phyloP scores from a whole-genome alignment of 2,888 invertebrate species.

The Cheilosia urbana region DNA sequence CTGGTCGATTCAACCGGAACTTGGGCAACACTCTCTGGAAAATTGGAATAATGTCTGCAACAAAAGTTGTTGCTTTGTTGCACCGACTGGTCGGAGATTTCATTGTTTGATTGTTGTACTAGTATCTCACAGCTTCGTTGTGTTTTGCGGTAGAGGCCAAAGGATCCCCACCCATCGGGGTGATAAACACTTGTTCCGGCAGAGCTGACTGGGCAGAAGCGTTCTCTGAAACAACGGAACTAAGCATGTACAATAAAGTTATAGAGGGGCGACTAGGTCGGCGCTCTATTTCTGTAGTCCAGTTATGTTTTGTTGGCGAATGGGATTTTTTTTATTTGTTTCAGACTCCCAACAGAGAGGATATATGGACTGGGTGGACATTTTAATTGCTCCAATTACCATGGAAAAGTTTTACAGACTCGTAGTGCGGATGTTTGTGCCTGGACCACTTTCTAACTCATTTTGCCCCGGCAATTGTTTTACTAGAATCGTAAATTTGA shows the following conservation, averaged over 20 bases:
- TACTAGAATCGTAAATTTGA: constrained; percentile 47
- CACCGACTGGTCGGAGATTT: constrained; percentile 14
- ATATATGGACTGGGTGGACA: constrained; percentile 1
- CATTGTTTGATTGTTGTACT: constrained; percentile 32
- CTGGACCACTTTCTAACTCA: constrained; percentile 54
- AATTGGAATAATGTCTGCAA: constrained; percentile 37
- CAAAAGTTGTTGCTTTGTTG: constrained; percentile 42
- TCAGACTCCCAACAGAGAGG: neutral
- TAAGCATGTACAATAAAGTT: constrained; percentile 47
- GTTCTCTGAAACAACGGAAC: constrained; percentile 42
- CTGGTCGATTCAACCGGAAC: constrained; percentile 30
- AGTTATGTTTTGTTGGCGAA: constrained; percentile 14
- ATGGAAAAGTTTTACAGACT: constrained; percentile 50
- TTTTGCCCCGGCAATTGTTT: constrained; percentile 61
- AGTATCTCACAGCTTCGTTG: constrained; percentile 4
- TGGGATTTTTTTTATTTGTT: neutral
- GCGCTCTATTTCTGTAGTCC: constrained; percentile 21
- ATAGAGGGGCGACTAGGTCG: neutral
- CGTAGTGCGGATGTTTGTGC: constrained; percentile 32
- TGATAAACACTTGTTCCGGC: constrained; percentile 38
- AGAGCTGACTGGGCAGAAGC: constrained; percentile 1
- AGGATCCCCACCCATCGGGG: constrained; percentile 30
- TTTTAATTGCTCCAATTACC: constrained; percentile 67
- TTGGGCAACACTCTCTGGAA: constrained; percentile 4
- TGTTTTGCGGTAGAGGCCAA: constrained; percentile 36